phyloP scores from a whole-genome alignment of 2,888 invertebrate species.

The Ligdia adustata region DNA sequence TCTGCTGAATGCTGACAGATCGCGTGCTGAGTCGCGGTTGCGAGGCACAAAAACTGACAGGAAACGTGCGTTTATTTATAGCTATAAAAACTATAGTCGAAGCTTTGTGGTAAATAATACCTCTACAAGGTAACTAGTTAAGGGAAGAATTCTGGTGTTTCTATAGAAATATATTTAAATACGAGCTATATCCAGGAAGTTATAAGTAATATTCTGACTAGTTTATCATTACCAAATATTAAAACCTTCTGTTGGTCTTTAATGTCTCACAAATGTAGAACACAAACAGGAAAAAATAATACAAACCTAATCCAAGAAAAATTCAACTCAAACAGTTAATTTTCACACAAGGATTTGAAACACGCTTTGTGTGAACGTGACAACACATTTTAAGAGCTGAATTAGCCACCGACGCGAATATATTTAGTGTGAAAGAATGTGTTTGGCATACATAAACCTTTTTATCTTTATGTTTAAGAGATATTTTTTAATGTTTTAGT shows the following conservation, averaged over 20 bases:
- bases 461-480: conserved; percentile 3
- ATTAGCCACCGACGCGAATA: conserved; percentile 60
- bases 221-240: too few relatives aligned
- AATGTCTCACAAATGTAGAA: too few relatives aligned
- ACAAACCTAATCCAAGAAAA: conserved; percentile 22
- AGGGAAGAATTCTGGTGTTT: too few relatives aligned
- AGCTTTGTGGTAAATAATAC: too few relatives aligned
- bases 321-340: conserved; percentile 35
- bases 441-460: conserved; percentile 43
- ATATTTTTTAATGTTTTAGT: too few relatives aligned
- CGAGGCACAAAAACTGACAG: conserved; percentile 21
- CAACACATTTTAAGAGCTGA: conserved; percentile 66
- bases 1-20: conserved; percentile 60
- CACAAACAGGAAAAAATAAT: conserved; percentile 15
- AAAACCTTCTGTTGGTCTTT: too few relatives aligned
- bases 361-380: conserved; percentile 62
- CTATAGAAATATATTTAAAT: too few relatives aligned
- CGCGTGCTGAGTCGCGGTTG: conserved; percentile 61
- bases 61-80: conserved; percentile 1
- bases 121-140: too few relatives aligned
- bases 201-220: too few relatives aligned
- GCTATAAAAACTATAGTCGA: too few relatives aligned
- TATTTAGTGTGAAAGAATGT: conserved; percentile 40
- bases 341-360: conserved; percentile 45
- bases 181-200: too few relatives aligned